Evolutionary conservation across 1,140 invertebrate genomes (phyloP), one percentile per base, ranked within the genome.

Genomic region (Eurosta solidaginis): DNA sequence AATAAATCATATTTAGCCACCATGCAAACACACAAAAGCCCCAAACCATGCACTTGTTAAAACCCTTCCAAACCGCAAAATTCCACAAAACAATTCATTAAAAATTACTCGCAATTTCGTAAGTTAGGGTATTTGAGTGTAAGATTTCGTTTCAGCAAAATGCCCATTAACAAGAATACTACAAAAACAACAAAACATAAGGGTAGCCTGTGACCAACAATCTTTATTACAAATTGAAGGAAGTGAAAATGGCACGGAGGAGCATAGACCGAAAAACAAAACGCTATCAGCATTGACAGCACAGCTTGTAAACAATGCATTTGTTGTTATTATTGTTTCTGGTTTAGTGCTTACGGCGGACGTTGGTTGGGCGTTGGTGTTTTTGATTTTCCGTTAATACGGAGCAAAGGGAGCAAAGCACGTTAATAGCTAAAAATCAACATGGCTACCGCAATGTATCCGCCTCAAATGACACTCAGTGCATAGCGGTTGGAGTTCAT

Each of bases 401-500:
- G n/a, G n/a, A n/a, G n/a, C n/a, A n/a, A n/a, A n/a, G 59, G 59
- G 33, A 27, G 3, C 12, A 33, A 17, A 17, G n/a, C 29, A 6
- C 40, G 17, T 68, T 68, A 68, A 68, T 68, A 68, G 59, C 59
- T 40, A 6, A 49, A 52, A 42, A 52, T 52, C 45, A 52, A 78
- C 63, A 78, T 78, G 45, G 54, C 77, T 29, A 49, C 77, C 54
- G 36, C 77, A 68, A 49, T 47, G 54, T 78, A 76, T 78, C 78
- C 78, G 74, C 74, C 78, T 76, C 78, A 76, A 76, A 78, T 78
- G 74, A 63, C 78, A 78, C 77, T 45, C 7, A 47, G 5, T n/a
- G 45, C 7, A 5, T 2, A 40, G n/a, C 36, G 59, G n/a, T 22
- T 22, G 49, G 1, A 52, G 33, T 42, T 47, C 45, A 47, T 47